These are phyloP conservation scores for Hemiprocne comata DNA, from an alignment of 2,113 vertebrate genomes.

Conservation along the genomic window DNA sequence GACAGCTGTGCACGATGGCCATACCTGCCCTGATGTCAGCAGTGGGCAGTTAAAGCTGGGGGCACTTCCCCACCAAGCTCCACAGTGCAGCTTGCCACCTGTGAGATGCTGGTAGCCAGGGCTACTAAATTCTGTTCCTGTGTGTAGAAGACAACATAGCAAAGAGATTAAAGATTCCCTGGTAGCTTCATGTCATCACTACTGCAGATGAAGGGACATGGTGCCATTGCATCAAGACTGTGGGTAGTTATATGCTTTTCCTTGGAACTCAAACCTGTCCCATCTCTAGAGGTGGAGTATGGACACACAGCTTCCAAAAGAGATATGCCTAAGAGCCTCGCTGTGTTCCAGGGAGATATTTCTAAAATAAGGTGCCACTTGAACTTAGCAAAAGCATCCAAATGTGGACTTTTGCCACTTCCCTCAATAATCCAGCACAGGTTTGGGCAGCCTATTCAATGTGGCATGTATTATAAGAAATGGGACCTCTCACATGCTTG, in stretches of 20 bases:
- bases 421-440: background rate
- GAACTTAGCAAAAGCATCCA: background rate
- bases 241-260: background rate
- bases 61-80: accelerated
- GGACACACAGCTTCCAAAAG: background rate
- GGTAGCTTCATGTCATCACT: background rate
- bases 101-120: background rate
- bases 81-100: background rate
- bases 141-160: background rate
- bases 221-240: background rate
- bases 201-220: background rate
- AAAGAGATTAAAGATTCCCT: background rate
- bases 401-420: background rate
- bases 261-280: background rate
- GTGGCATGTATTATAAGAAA: background rate
- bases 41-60: background rate
- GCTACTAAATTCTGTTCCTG: background rate
- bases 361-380: background rate
- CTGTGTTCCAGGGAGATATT: background rate
- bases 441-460: background rate
- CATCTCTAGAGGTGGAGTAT: accelerated
- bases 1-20: accelerated
- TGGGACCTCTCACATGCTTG: background rate
- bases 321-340: background rate
- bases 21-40: background rate